Conservation (phyloP, 2,888 invertebrate species). For the Malachius bipustulatus region DNA sequence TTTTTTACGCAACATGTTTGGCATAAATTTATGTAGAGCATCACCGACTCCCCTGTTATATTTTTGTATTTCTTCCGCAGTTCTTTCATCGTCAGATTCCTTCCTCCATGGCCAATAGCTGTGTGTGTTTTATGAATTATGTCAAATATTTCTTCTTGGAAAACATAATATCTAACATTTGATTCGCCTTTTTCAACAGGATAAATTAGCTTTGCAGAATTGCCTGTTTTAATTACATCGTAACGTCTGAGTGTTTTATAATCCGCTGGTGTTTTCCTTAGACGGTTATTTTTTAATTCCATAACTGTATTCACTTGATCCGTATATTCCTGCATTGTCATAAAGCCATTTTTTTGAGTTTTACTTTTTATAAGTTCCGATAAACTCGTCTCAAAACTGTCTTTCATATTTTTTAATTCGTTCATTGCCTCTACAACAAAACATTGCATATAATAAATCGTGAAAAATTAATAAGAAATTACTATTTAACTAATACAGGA, state of each 20-base stretch:
- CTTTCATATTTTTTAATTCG: conserved; percentile 1
- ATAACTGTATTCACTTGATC: neutral
- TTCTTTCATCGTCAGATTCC: conserved; percentile 1
- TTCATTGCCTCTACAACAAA: conserved; percentile 1
- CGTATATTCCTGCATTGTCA: neutral
- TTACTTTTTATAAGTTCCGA: conserved; percentile 1
- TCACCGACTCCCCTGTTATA: neutral
- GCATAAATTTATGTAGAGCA: conserved; percentile 1
- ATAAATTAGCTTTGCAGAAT: neutral
- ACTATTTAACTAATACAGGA: no score
- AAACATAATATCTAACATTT: neutral
- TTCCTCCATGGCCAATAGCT: neutral
- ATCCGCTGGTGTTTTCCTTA: neutral
- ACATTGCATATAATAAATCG: neutral
- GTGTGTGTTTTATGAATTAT: conserved; percentile 3
- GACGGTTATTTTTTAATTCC: neutral
- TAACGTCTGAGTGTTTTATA: neutral
- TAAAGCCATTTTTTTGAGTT: neutral
- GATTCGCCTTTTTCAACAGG: conserved; percentile 1
- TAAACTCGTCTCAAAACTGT: neutral
- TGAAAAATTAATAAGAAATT: no score
- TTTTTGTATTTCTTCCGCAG: neutral
- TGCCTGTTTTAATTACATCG: conserved; percentile 1
- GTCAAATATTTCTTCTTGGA: neutral
- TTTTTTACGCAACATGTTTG: no score